Evolutionary conservation across 1,140 invertebrate genomes (phyloP), one percentile per base, ranked within the genome.

Genomic region (Eriosoma lanigerum): DNA sequence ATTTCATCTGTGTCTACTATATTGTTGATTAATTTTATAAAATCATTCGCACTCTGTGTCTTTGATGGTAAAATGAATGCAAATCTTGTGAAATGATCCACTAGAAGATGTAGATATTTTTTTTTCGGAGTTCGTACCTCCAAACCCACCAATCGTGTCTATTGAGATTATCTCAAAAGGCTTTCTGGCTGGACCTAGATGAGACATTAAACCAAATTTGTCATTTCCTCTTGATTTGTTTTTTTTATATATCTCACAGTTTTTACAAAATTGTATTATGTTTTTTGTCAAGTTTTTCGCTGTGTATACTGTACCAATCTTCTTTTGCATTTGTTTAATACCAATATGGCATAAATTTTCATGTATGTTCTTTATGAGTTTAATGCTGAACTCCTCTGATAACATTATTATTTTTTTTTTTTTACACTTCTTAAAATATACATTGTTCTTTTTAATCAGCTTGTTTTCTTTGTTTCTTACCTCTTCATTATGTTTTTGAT

Each of bases 101-200:
- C 83, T 48, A 84, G 50, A 21, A 84, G 64, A 75, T 83, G 83
- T 24, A 83, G 32, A 68, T 83, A 84, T 78, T 75, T 82, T 82
- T 83, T 83, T 76, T 82, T 78, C n/a, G 48, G 82, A 83, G 32
- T 17, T 52, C 17, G 21, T 19, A 54, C 52, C 73, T 17, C 83
- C 82, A 66, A 84, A 84, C n/a, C 84, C 84, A 15, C 83, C 83
- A 73, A 84, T 82, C 5, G 83, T 83, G 60, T 84, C 83, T 56
- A 85, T 82, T 24, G 82, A 83, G 26, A 86, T 82, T 81, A 86
- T 54, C 84, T 85, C 82, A 84, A 85, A 84, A 83, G 85, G 81
- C 84, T 84, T 32, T 84, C 82, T 80, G 81, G 83, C 81, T 84
- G 83, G 85, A 81, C 84, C 85, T 81, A 86, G 82, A 17, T 85